Conservation (phyloP, 2,888 invertebrate species). For the Stegophylla sp. region DNA sequence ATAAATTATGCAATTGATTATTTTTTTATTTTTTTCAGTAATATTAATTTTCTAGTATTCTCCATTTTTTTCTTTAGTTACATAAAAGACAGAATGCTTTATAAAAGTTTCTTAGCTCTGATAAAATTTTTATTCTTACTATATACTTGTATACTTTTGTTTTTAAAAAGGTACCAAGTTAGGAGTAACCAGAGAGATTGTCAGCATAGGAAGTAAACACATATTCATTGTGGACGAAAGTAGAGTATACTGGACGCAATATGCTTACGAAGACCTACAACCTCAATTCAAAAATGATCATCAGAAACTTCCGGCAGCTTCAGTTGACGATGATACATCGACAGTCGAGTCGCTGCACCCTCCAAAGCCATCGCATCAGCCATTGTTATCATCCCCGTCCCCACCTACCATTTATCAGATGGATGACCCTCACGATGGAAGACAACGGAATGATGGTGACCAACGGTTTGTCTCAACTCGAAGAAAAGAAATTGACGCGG, state of each 20-base stretch:
- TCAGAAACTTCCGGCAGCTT: not conserved
- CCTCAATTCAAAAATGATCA: conserved; percentile 47
- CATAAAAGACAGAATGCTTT: no score
- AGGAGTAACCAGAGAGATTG: not conserved
- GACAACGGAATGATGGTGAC: not conserved
- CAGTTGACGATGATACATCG: no score
- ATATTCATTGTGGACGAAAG: conserved; percentile 36
- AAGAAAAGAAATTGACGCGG: no score
- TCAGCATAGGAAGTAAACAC: not conserved
- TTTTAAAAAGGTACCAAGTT: not conserved
- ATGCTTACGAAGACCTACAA: conserved; percentile 18
- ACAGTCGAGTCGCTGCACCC: not conserved
- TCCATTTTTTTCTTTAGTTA: no score
- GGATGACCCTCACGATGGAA: conserved; percentile 23
- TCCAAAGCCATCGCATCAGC: not conserved
- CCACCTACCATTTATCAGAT: conserved; percentile 20
- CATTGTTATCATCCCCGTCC: not conserved
- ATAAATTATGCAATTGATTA: no score
- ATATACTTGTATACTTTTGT: not conserved
- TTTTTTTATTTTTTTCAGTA: no score
- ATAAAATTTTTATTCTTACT: no score
- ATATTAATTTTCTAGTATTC: no score
- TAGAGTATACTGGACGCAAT: conserved; percentile 32
- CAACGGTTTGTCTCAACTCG: not conserved
- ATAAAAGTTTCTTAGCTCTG: no score